phyloP scores from a whole-genome alignment of 2,888 invertebrate species.

The Mamestra brassicae region DNA sequence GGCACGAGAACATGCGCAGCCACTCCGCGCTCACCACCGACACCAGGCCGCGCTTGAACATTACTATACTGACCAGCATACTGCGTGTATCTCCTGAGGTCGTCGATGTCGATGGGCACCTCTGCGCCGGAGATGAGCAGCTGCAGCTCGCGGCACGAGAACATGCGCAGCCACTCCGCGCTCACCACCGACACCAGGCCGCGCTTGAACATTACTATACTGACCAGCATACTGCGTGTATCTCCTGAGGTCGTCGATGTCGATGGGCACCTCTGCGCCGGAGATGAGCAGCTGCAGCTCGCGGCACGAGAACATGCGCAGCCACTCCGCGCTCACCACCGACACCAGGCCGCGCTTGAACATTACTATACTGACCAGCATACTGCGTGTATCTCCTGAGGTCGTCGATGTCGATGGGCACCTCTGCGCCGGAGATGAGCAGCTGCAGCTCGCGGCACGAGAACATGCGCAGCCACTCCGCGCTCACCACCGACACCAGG shows the following conservation, averaged over 20 bases:
- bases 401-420: constrained; percentile 98
- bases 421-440: constrained; percentile 98
- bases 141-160: constrained; percentile 97
- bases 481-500: constrained; percentile 96
- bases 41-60: too few relatives aligned
- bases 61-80: constrained; percentile 92
- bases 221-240: constrained; percentile 97
- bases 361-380: constrained; percentile 89
- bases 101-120: constrained; percentile 97
- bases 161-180: constrained; percentile 98
- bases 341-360: constrained; percentile 97
- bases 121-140: constrained; percentile 99
- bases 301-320: constrained; percentile 97
- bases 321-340: constrained; percentile 97
- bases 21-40: too few relatives aligned
- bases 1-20: constrained; percentile 92
- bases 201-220: constrained; percentile 92
- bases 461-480: constrained; percentile 98
- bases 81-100: constrained; percentile 96
- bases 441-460: constrained; percentile 97
- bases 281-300: constrained; percentile 99
- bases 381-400: constrained; percentile 97
- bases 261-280: constrained; percentile 98
- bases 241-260: constrained; percentile 96
- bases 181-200: constrained; percentile 98